Conservation (phyloP, 2,888 invertebrate genomes). For the Epistrophella euchroma region DNA sequence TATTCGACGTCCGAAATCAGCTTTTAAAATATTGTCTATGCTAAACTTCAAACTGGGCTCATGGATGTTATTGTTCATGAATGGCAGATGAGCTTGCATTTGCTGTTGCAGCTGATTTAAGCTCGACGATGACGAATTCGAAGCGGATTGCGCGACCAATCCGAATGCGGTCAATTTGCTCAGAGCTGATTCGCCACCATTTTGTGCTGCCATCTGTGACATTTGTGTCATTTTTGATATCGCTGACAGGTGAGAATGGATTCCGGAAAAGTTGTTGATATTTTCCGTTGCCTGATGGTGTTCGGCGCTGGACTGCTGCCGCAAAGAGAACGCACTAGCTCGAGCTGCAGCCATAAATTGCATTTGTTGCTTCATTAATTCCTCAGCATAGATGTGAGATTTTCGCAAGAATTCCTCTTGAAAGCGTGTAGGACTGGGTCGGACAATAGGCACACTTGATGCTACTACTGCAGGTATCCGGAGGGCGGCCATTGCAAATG, state of each 20-base stretch:
- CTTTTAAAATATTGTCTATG: conserved; percentile 93
- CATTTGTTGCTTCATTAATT: conserved; percentile 84
- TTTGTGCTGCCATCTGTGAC: conserved; percentile 67
- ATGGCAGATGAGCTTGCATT: conserved; percentile 80
- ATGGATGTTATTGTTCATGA: conserved; percentile 83
- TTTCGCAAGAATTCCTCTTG: conserved; percentile 84
- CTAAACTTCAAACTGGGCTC: conserved; percentile 90
- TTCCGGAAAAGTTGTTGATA: conserved; percentile 83
- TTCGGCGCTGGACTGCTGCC: conserved; percentile 68
- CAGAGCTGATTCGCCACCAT: conserved; percentile 75
- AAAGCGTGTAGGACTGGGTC: conserved; percentile 79
- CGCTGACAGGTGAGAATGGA: conserved; percentile 88
- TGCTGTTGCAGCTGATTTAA: conserved; percentile 80
- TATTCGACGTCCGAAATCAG: conserved; percentile 91
- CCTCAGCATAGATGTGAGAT: conserved; percentile 83
- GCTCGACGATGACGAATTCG: conserved; percentile 71
- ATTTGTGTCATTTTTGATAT: conserved; percentile 86
- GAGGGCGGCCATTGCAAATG: conserved; percentile 78
- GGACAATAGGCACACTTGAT: conserved; percentile 70
- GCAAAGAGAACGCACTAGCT: conserved; percentile 81
- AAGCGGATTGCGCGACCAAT: conserved; percentile 75
- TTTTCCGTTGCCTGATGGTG: conserved; percentile 62
- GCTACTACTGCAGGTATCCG: conserved; percentile 76
- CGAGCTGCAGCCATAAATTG: conserved; percentile 83
- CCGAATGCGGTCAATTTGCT: conserved; percentile 82